Evolutionary conservation across 2,888 invertebrate genomes (phyloP).

Genomic region (Podabrus alpinus): DNA sequence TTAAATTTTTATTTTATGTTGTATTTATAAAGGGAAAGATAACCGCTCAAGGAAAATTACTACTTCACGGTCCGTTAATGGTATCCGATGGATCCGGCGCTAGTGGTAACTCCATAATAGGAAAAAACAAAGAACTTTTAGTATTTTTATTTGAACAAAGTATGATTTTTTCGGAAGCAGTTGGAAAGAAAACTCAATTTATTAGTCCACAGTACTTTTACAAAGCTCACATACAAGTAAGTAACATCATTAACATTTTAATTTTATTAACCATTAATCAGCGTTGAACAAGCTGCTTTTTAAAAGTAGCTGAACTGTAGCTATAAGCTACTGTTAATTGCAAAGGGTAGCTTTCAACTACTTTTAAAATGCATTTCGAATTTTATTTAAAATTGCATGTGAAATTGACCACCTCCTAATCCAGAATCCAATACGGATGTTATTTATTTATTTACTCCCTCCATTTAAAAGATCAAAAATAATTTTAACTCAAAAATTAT

Average conservation of each 20-base stretch:
- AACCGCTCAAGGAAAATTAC: conserved; percentile 92
- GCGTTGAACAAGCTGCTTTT: background rate
- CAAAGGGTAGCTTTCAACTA: background rate
- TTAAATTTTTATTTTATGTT: background rate
- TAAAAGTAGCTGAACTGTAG: no score
- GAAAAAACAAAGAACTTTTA: conserved; percentile 81
- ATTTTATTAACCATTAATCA: background rate
- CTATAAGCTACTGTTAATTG: no score
- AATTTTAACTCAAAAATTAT: no score
- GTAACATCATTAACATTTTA: conserved; percentile 21
- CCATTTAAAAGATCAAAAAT: no score
- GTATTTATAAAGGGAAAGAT: conserved; percentile 80
- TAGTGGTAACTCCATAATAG: conserved; percentile 42
- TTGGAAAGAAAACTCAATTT: conserved; percentile 90
- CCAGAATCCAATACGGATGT: no score
- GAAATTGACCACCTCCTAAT: no score
- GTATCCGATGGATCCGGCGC: conserved; percentile 69
- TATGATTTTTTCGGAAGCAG: conserved; percentile 93
- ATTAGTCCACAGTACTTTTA: conserved; percentile 93
- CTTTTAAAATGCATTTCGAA: no score
- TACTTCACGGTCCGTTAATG: conserved; percentile 80
- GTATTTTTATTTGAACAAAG: conserved; percentile 98
- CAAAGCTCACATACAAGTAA: conserved; percentile 93
- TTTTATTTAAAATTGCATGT: no score
- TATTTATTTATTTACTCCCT: no score